Conservation (phyloP, 1,140 invertebrate species). For the Drosophila sucinea region DNA sequence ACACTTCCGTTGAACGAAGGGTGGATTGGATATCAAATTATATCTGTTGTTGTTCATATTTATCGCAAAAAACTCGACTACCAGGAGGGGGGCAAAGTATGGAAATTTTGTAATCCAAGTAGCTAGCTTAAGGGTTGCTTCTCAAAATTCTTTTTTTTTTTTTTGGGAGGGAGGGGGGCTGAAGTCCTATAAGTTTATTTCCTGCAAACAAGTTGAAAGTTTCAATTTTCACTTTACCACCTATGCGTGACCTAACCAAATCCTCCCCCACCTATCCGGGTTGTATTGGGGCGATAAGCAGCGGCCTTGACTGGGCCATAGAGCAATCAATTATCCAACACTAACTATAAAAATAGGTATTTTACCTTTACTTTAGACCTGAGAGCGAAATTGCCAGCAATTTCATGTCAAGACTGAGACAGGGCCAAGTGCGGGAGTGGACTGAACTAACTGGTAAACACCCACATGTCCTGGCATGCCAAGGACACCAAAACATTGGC, state of each 20-base stretch:
- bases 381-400: constrained; percentile 53
- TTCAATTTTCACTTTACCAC: constrained; percentile 37
- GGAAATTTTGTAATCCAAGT: constrained; percentile 17
- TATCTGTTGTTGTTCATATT: constrained; percentile 35
- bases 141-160: background rate
- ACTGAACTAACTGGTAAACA: constrained; percentile 18
- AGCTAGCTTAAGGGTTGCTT: background rate
- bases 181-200: constrained; percentile 37
- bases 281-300: constrained; percentile 28
- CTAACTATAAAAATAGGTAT: constrained; percentile 31
- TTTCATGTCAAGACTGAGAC: constrained; percentile 18
- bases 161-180: background rate
- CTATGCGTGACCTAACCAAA: constrained; percentile 54
- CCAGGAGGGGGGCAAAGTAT: background rate
- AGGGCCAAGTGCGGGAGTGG: background rate
- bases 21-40: constrained; percentile 58
- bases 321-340: constrained; percentile 65
- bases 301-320: constrained; percentile 54
- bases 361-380: background rate
- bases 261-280: background rate
- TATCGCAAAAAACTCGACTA: background rate
- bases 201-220: constrained; percentile 39
- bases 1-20: constrained; percentile 52
- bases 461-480: constrained; percentile 38
- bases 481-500: constrained; percentile 43